phyloP scores from a whole-genome alignment of 2,888 invertebrate species.

The Xestia sexstrigata region DNA sequence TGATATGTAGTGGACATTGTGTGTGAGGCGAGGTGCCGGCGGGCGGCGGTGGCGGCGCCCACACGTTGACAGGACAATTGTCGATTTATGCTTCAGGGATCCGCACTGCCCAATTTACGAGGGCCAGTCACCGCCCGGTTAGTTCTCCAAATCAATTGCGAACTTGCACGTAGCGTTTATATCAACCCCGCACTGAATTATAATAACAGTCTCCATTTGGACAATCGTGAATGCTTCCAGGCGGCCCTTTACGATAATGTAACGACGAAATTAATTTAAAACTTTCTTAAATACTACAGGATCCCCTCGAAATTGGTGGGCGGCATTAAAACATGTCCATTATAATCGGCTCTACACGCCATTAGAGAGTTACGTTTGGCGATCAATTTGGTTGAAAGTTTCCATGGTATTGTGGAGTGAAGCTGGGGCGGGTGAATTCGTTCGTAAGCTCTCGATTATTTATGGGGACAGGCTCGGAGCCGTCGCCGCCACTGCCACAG shows the following conservation, averaged over 20 bases:
- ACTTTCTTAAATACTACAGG: conserved; percentile 54
- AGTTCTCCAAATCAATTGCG: conserved; percentile 72
- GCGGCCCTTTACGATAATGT: conserved; percentile 52
- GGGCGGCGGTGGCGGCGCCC: conserved; percentile 68
- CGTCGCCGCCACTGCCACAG: conserved; percentile 74
- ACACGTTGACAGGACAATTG: conserved; percentile 84
- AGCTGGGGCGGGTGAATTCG: conserved; percentile 79
- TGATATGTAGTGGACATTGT: conserved; percentile 65
- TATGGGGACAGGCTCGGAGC: conserved; percentile 79
- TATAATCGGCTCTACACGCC: conserved; percentile 70
- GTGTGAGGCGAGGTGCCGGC: conserved; percentile 67
- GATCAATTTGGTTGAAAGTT: conserved; percentile 82
- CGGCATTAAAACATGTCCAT: conserved; percentile 67
- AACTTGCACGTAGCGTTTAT: conserved; percentile 55
- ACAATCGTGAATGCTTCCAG: conserved; percentile 30
- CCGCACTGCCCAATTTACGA: conserved; percentile 76
- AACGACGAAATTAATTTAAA: conserved; percentile 61
- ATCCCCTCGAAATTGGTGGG: conserved; percentile 50
- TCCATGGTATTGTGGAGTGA: conserved; percentile 78
- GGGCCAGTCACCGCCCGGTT: conserved; percentile 68
- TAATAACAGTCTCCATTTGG: conserved; percentile 42
- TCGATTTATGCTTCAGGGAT: conserved; percentile 80
- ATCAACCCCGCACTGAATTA: conserved; percentile 52
- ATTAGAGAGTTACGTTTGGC: conserved; percentile 78
- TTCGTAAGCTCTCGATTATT: conserved; percentile 87